These are phyloP conservation scores for Hemichromis elongatus DNA, from an alignment of 2,113 vertebrate genomes.

Conservation along the genomic window DNA sequence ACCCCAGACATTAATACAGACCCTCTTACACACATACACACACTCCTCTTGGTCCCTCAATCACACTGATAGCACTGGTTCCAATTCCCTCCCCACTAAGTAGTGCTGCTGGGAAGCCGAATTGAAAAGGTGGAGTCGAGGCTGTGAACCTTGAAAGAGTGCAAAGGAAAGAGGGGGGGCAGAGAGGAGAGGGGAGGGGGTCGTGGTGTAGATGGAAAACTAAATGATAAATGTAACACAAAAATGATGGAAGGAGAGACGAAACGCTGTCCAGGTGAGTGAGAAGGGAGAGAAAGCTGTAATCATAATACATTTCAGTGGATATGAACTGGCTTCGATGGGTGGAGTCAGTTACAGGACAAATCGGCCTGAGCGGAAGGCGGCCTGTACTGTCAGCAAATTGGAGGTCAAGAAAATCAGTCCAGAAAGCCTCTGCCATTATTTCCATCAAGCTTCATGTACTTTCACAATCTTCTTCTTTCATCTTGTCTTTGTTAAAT, in stretches of 20 bases:
- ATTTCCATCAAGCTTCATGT: background rate
- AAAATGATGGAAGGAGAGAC: background rate
- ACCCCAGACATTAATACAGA: constrained; percentile 58
- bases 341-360: background rate
- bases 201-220: constrained; percentile 17
- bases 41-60: constrained; percentile 59
- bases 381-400: background rate
- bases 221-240: constrained; percentile 26
- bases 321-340: background rate
- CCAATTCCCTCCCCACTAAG: constrained; percentile 79
- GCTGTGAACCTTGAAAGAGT: constrained; percentile 74
- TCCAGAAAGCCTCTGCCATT: background rate
- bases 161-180: constrained; percentile 21
- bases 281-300: background rate
- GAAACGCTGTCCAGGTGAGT: constrained; percentile 2
- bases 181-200: background rate
- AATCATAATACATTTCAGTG: background rate
- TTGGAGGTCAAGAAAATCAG: background rate
- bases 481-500: fast-evolving
- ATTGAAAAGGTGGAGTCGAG: constrained; percentile 75
- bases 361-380: background rate
- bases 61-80: constrained; percentile 77
- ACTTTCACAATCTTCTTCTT: background rate
- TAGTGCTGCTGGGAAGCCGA: constrained; percentile 69
- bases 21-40: constrained; percentile 29